Evolutionary conservation across 2,888 invertebrate genomes (phyloP).

Genomic region (Cantharis rufa): DNA sequence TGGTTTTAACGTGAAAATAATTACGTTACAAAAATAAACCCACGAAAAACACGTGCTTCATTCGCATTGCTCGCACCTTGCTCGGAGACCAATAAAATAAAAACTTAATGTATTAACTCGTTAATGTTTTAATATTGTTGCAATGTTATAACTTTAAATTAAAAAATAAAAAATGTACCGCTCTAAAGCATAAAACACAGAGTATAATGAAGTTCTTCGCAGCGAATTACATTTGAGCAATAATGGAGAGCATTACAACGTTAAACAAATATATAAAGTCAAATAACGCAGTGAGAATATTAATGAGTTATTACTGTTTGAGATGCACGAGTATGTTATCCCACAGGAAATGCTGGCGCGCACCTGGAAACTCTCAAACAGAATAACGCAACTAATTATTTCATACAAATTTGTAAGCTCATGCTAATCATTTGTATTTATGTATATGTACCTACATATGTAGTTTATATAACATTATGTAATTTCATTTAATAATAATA

Average conservation of each 20-base stretch:
- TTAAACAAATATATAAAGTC: not conserved
- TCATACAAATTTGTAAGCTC: not conserved
- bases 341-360: conserved; percentile 4
- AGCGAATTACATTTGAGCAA: not conserved
- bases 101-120: not conserved
- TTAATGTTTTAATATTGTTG: not conserved
- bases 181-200: not conserved
- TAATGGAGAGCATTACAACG: not conserved
- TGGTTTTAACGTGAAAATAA: not conserved
- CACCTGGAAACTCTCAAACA: conserved; percentile 10
- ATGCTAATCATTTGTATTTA: not conserved
- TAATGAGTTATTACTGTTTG: conserved; percentile 3
- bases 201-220: not conserved
- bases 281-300: conserved; percentile 4
- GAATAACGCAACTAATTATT: conserved; percentile 9
- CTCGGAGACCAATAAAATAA: not conserved
- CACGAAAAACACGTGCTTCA: no score
- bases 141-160: not conserved
- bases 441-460: no score
- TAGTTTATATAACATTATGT: not conserved
- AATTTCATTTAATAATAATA: not conserved
- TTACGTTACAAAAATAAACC: not conserved
- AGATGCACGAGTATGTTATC: not conserved
- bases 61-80: no score
- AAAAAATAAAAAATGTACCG: not conserved